Evolutionary conservation across 1,140 invertebrate genomes (phyloP).

Genomic region (Pollicipes pollicipes): DNA sequence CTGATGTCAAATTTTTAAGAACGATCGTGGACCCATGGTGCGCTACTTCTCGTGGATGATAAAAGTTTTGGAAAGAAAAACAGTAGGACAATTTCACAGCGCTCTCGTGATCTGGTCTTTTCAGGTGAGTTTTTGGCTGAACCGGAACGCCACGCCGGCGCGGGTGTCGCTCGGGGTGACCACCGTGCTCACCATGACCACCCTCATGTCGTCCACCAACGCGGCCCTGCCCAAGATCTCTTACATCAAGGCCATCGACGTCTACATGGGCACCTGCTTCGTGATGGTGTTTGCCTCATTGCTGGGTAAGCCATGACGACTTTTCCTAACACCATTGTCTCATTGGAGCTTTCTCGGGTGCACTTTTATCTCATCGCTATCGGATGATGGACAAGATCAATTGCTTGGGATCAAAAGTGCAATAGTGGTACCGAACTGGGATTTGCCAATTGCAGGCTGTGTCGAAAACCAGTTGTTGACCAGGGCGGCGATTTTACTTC

Average conservation of each 20-base stretch:
- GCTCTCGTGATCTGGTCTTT: too few relatives aligned
- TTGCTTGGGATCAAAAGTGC: slow-evolving; percentile 9
- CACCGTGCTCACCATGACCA: slow-evolving; percentile 96
- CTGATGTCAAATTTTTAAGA: too few relatives aligned
- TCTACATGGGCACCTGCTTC: slow-evolving; percentile 94
- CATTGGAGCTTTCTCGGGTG: neutral
- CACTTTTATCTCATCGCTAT: slow-evolving; percentile 6
- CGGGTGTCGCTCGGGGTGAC: slow-evolving; percentile 90
- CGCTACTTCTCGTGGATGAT: too few relatives aligned
- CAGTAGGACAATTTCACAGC: too few relatives aligned
- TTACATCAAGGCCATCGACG: slow-evolving; percentile 96
- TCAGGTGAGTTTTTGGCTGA: slow-evolving; percentile 18
- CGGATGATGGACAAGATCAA: slow-evolving; percentile 4
- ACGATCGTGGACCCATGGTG: too few relatives aligned
- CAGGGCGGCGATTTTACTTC: too few relatives aligned
- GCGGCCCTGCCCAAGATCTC: slow-evolving; percentile 94
- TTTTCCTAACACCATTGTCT: slow-evolving; percentile 14
- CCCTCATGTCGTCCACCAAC: slow-evolving; percentile 95
- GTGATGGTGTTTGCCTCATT: slow-evolving; percentile 92
- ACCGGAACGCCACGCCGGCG: slow-evolving; percentile 50
- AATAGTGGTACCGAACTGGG: too few relatives aligned
- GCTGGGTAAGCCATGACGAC: slow-evolving; percentile 47
- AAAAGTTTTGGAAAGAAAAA: too few relatives aligned
- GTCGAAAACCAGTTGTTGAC: too few relatives aligned
- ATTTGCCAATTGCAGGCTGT: too few relatives aligned